Base-by-base conservation (phyloP, 1,140 invertebrate species). In the Magallana gigas region DNA sequence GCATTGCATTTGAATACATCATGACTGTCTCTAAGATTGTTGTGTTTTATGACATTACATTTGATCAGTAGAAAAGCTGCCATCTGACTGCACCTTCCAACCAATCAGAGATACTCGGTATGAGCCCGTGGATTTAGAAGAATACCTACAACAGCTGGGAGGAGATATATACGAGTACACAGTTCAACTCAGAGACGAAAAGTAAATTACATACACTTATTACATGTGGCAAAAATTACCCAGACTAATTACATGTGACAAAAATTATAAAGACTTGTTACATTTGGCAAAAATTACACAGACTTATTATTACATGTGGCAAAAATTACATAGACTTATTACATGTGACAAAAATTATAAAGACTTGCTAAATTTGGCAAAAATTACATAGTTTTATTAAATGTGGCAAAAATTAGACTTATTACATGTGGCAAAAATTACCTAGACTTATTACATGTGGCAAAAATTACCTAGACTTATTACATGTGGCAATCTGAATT, bases 131-230 rank as follows among this genome's bases (percentile, higher is more conserved):
- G 93, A 95, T 82, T 92, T 94, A 18, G 90, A 92, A 29, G 92
- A 92, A 48, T 88, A 93, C 84, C 89, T 95, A 2, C 92, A 93
- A 48, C 92, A 93, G 94, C 95, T 97, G 62, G 96, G 96, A 48
- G 95, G 96, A 56, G 96, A 97, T 48, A 93, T 97, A 80, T 96
- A 96, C 90, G 95, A 95, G 64, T 96, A 96, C 12, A 95, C 97
- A 3, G 96, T 97, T 92, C 96, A 96, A 87, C 94, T 97, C 62
- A 95, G 96, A 91, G 93, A 94, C 84, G 96, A 97, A 95, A 96
- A 94, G 89, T 95, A 91, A 90, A 91, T 91, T 14, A 18, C 48
- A 83, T 5, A 12, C 3, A 11, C 14, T 71, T 16, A 64, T 16
- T 18, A 64, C 14, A 64, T 16, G 3, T 64, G 18, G 18, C 14